Percentiles rank a stretch among this genome's conserved stretches.
Conservation (phyloP, 1,140 invertebrate genomes). For the Pseudoatta argentina region DNA sequence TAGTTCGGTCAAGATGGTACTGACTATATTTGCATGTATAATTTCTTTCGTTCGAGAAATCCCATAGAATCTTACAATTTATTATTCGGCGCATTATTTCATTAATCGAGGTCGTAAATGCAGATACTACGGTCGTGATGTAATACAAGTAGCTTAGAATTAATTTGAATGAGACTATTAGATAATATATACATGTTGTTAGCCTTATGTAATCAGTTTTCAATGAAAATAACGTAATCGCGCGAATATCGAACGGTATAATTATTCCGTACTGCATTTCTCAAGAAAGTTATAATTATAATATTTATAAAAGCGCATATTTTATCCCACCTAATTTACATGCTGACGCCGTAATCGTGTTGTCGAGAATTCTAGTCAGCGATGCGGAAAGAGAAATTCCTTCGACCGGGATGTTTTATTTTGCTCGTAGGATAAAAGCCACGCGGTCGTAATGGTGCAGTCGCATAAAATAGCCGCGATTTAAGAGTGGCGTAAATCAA, state of each 20-base stretch:
- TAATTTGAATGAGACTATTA: neutral
- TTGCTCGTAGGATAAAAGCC: slow-evolving; percentile 31
- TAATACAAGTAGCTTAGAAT: neutral
- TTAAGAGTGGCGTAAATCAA: slow-evolving; percentile 63
- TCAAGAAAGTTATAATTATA: slow-evolving; percentile 20
- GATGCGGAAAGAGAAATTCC: slow-evolving; percentile 56
- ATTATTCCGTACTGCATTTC: neutral
- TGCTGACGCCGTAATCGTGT: slow-evolving; percentile 48
- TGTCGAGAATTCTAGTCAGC: slow-evolving; percentile 61
- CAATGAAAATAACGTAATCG: neutral
- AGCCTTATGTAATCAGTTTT: neutral
- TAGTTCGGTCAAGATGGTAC: slow-evolving; percentile 40
- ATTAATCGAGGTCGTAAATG: neutral
- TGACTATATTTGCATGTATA: slow-evolving; percentile 70
- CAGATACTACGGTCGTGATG: neutral
- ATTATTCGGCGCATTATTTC: slow-evolving; percentile 62
- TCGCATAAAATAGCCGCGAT: slow-evolving; percentile 59
- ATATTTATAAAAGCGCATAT: slow-evolving; percentile 38
- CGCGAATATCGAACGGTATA: neutral
- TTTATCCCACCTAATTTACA: slow-evolving; percentile 50
- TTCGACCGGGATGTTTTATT: slow-evolving; percentile 26
- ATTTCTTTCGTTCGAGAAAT: slow-evolving; percentile 53
- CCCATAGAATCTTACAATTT: slow-evolving; percentile 61
- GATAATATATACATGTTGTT: neutral
- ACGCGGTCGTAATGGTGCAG: slow-evolving; percentile 53